Evolutionary conservation across 2,888 invertebrate genomes (phyloP).

Genomic region (Coronaproctus castanopsis): DNA sequence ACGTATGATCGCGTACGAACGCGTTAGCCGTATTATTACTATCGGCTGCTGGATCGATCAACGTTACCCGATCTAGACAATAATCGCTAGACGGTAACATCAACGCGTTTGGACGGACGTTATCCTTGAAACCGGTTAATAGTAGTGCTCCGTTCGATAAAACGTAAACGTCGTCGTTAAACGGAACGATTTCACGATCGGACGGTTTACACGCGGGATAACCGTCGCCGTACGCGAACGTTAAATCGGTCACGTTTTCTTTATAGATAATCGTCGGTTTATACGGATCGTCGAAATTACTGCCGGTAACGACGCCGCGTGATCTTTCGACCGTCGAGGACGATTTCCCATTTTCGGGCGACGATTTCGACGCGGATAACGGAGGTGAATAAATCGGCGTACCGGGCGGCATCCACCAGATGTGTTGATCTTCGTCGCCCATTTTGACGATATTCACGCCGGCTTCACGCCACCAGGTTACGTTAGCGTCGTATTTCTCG

Average conservation of each 20-base stretch:
- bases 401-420: constrained; percentile 9
- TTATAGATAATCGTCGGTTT: neutral
- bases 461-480: neutral
- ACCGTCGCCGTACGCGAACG: constrained; percentile 4
- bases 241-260: neutral
- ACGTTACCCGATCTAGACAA: constrained; percentile 14
- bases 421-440: constrained; percentile 2
- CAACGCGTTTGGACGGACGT: constrained; percentile 1
- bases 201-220: constrained; percentile 3
- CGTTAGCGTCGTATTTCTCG: constrained; percentile 4
- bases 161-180: constrained; percentile 10
- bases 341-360: too few relatives aligned
- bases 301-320: too few relatives aligned
- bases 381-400: neutral
- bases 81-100: constrained; percentile 8
- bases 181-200: constrained; percentile 4
- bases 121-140: constrained; percentile 3
- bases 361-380: neutral
- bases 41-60: constrained; percentile 1
- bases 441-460: constrained; percentile 1
- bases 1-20: constrained; percentile 1
- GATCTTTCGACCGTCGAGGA: too few relatives aligned
- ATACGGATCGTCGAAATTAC: too few relatives aligned
- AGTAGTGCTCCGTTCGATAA: constrained; percentile 13
- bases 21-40: neutral